Conservation (phyloP, 2,888 invertebrate species). For the Atethmia centrago region DNA sequence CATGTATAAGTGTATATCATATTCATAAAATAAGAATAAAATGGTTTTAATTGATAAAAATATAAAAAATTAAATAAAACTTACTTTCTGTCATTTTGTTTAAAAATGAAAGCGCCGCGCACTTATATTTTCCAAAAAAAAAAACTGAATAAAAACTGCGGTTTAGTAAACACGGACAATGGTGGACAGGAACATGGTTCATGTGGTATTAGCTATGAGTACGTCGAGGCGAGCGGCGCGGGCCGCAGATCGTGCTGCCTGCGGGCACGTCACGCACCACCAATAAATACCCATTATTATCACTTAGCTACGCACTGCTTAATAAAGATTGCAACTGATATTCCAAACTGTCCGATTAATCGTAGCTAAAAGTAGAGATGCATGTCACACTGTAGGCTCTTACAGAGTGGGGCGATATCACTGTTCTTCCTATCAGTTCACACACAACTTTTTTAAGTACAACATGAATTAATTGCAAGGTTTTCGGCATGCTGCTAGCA, state of each 20-base stretch:
- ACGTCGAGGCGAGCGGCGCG: slow-evolving; percentile 59
- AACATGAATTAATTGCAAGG: slow-evolving; percentile 18
- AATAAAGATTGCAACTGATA: slow-evolving; percentile 58
- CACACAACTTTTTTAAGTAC: not conserved
- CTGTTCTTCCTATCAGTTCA: slow-evolving; percentile 14
- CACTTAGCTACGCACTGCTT: slow-evolving; percentile 50
- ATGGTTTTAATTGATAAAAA: not conserved
- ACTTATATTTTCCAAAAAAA: slow-evolving; percentile 24
- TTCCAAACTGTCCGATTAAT: slow-evolving; percentile 35
- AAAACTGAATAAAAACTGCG: slow-evolving; percentile 1
- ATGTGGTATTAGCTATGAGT: slow-evolving; percentile 57
- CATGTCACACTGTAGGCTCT: slow-evolving; percentile 17
- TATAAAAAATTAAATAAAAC: slow-evolving; percentile 32
- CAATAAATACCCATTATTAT: slow-evolving; percentile 64
- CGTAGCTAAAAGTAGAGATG: slow-evolving; percentile 5
- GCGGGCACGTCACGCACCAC: slow-evolving; percentile 72
- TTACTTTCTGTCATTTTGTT: slow-evolving; percentile 59
- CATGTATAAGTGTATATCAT: not conserved
- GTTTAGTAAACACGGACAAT: slow-evolving; percentile 52
- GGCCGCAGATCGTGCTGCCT: slow-evolving; percentile 58
- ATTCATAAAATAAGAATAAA: not conserved
- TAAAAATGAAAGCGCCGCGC: slow-evolving; percentile 24
- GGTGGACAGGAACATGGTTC: slow-evolving; percentile 61
- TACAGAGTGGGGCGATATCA: too few species aligned
- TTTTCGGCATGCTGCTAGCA: slow-evolving; percentile 1